phyloP scores from a whole-genome alignment of 2,113 vertebrate species.

The Xenotilapia flavipinnis region DNA sequence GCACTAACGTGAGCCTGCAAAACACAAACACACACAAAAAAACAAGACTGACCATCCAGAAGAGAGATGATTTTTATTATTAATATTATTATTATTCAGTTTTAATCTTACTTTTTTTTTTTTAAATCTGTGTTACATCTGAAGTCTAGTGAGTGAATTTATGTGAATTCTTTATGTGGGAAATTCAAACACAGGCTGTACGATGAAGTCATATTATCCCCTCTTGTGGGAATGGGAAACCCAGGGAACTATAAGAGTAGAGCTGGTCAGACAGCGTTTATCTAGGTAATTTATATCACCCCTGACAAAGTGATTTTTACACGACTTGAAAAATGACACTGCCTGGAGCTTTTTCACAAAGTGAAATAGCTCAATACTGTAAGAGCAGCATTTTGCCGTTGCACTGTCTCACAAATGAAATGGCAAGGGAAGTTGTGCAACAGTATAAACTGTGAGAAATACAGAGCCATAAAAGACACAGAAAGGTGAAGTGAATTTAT shows the following conservation, averaged over 20 bases:
- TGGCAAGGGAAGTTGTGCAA: background rate
- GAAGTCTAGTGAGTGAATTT: constrained; percentile 30
- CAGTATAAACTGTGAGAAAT: background rate
- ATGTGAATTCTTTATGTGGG: background rate
- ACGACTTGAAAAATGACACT: constrained; percentile 45
- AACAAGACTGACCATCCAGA: background rate
- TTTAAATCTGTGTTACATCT: background rate
- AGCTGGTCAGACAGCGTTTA: constrained; percentile 31
- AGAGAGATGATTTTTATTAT: constrained; percentile 30
- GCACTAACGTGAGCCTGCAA: background rate
- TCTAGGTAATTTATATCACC: constrained; percentile 46
- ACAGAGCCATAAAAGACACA: background rate
- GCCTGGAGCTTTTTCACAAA: constrained; percentile 39
- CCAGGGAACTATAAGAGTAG: background rate
- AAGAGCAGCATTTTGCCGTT: background rate
- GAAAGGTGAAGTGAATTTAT: background rate
- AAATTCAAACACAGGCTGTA: background rate
- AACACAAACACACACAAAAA: background rate
- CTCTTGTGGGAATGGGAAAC: constrained; percentile 1
- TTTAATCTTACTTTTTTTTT: background rate
- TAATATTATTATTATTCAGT: background rate
- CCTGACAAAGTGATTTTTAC: constrained; percentile 47
- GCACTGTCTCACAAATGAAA: background rate
- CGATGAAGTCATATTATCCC: constrained; percentile 7
- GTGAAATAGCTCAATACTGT: constrained; percentile 19